Base-by-base conservation (phyloP, 2,888 invertebrate genomes). In the Ganaspis brasiliensis region DNA sequence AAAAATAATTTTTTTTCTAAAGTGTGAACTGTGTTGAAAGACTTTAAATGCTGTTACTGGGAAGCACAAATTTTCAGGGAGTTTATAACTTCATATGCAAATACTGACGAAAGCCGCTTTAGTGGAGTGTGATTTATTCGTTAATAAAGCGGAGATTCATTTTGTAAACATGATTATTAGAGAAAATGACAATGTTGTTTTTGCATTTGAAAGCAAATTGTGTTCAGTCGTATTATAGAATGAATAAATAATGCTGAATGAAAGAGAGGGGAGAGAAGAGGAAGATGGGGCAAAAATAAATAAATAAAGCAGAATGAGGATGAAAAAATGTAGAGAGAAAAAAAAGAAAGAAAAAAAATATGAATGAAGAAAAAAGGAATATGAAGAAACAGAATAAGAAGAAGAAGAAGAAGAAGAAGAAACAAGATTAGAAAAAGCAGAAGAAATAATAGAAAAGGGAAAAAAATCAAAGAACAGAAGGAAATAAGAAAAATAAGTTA, bases 11-110 rank as follows among this genome's bases (percentile, higher is more conserved):
- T 37, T 63, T 63, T 63, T n/a, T n/a, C n/a, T n/a, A n/a, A 63
- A 59, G 61, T 37, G 35, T 40, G 10, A 63, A 63, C 19, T 14
- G 37, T 37, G 63, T 63, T 40, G 21, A 63, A 63, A 63, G 63
- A 21, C 5, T 37, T 35, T 35, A 37, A 19, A 35, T 6, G 21
- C 12, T 26, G 12, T 14, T 12, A 56, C 21, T 56, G 19, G 9
- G 16, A 35, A 12, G 14, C 2, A 14, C 21, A 40, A 37, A 63
- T 40, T 40, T 40, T 63, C 14, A 37, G 21, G 19, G 8, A 31
- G 31, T 31, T 31, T n/a, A 19, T 52, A 63, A 21, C 21, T 40
- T 63, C 21, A 63, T 21, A 40, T 37, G 6, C 14, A 40, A 40
- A 21, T 63, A 40, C 37, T 63, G 63, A 40, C 21, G 40, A 63